A percentile compares a stretch with the other conserved stretches of the same genome.
Evolutionary conservation across 2,113 vertebrate species (phyloP).

Genomic region (Uropsilus gracilis): DNA sequence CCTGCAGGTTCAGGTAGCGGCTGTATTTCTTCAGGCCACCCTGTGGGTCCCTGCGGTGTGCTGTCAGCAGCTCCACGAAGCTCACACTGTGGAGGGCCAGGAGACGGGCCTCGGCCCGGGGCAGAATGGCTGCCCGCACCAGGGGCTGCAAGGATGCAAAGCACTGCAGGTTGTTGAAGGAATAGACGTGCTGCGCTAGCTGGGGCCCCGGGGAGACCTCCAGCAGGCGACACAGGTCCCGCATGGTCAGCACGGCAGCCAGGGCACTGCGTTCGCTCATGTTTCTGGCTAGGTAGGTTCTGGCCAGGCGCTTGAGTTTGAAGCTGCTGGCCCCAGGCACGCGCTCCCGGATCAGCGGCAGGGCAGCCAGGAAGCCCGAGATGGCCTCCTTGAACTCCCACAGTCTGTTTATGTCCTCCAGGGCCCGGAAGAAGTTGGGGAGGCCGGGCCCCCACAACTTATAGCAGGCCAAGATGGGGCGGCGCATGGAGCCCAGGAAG

Average conservation of each 20-base stretch:
- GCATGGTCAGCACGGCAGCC: conserved; percentile 56
- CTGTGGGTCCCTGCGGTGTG: neutral
- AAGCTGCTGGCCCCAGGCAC: conserved; percentile 66
- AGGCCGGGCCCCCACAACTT: conserved; percentile 73
- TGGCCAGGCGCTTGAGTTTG: conserved; percentile 72
- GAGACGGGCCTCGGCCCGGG: conserved; percentile 31
- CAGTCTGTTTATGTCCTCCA: conserved; percentile 66
- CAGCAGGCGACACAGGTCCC: conserved; percentile 74
- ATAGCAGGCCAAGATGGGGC: conserved; percentile 71
- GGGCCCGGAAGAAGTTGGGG: conserved; percentile 67
- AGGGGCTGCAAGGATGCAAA: conserved; percentile 68
- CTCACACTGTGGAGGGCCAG: conserved; percentile 73
- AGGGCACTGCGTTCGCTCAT: neutral
- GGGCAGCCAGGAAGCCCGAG: conserved; percentile 71
- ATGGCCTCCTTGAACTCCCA: conserved; percentile 64
- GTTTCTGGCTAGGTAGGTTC: conserved; percentile 49
- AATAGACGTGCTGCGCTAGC: neutral
- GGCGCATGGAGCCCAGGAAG: conserved; percentile 60
- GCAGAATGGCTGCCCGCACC: conserved; percentile 62
- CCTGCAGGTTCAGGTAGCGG: conserved; percentile 22
- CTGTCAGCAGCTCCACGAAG: conserved; percentile 60
- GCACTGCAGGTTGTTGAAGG: conserved; percentile 76
- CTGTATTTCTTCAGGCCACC: conserved; percentile 56
- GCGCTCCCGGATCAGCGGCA: conserved; percentile 71
- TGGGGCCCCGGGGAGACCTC: neutral